A percentile compares a stretch with the other conserved stretches of the same genome.
phyloP scores from a whole-genome alignment of 1,140 invertebrate species.

The Eciton burchellii region DNA sequence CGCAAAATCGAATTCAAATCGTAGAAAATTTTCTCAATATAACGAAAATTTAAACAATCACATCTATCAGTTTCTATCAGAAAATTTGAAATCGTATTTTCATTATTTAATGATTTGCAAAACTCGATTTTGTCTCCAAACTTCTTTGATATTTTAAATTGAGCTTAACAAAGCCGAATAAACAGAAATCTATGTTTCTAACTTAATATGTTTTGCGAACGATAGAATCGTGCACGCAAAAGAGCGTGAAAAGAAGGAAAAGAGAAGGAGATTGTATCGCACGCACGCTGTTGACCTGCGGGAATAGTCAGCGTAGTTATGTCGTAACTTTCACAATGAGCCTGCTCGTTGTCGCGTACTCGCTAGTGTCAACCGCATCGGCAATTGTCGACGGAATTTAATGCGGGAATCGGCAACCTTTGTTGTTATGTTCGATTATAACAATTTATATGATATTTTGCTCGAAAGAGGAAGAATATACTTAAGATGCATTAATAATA shows the following conservation, averaged over 20 bases:
- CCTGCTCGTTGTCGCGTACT: slow-evolving; percentile 46
- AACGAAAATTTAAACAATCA: too few species aligned
- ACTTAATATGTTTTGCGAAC: slow-evolving; percentile 7
- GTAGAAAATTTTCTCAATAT: too few species aligned
- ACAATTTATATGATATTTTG: slow-evolving; percentile 23
- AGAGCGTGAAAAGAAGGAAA: not conserved
- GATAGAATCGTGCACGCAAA: slow-evolving; percentile 7
- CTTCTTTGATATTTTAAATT: not conserved
- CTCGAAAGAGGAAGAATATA: slow-evolving; percentile 19
- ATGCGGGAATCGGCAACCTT: slow-evolving; percentile 21
- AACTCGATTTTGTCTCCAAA: not conserved
- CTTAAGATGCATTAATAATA: slow-evolving; percentile 4
- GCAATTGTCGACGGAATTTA: slow-evolving; percentile 12
- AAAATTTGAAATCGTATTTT: not conserved
- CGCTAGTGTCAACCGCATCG: slow-evolving; percentile 32
- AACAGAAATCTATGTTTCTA: slow-evolving; percentile 32
- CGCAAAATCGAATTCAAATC: slow-evolving; percentile 7
- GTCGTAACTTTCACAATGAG: slow-evolving; percentile 69
- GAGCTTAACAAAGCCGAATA: slow-evolving; percentile 28
- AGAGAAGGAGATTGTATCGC: slow-evolving; percentile 61
- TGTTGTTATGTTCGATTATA: slow-evolving; percentile 22
- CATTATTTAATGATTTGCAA: not conserved
- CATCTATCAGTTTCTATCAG: too few species aligned
- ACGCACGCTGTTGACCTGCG: slow-evolving; percentile 55
- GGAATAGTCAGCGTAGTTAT: slow-evolving; percentile 61